phyloP scores from a whole-genome alignment of 2,888 invertebrate genomes.

The Pristionchus japonicus region DNA sequence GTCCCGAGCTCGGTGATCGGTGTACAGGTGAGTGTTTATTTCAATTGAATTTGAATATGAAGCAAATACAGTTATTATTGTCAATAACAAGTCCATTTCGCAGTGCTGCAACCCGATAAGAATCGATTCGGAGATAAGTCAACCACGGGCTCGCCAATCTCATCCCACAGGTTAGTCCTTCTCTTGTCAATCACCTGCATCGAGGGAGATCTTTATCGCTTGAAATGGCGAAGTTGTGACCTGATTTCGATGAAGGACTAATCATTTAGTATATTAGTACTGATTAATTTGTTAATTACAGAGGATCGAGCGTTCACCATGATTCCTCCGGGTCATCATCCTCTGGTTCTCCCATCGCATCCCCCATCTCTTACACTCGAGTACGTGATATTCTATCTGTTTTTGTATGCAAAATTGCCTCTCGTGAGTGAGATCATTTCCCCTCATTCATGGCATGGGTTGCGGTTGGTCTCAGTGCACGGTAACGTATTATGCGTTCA shows the following conservation, averaged over 20 bases:
- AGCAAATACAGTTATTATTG: background rate
- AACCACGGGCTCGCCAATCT: conserved; percentile 46
- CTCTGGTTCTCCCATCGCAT: conserved; percentile 8
- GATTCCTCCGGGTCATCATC: conserved; percentile 24
- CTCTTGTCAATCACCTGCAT: background rate
- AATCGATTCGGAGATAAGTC: conserved; percentile 45
- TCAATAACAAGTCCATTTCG: background rate
- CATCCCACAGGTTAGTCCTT: conserved; percentile 20
- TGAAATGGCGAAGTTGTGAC: background rate
- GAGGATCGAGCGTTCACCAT: conserved; percentile 26
- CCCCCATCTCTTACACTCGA: conserved; percentile 38
- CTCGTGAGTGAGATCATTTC: background rate
- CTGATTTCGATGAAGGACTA: background rate
- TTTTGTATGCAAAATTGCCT: background rate
- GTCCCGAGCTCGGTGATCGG: background rate
- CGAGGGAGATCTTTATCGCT: conserved; percentile 7
- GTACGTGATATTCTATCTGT: background rate
- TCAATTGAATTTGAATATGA: background rate
- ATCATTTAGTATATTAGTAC: background rate
- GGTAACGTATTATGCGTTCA: background rate
- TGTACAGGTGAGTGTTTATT: conserved; percentile 31
- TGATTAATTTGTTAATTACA: background rate
- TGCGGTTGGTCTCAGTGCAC: background rate
- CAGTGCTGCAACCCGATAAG: conserved; percentile 45
- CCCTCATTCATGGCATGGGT: background rate